Base-by-base conservation (phyloP, 2,888 invertebrate species). In the Tinea semifulvella region DNA sequence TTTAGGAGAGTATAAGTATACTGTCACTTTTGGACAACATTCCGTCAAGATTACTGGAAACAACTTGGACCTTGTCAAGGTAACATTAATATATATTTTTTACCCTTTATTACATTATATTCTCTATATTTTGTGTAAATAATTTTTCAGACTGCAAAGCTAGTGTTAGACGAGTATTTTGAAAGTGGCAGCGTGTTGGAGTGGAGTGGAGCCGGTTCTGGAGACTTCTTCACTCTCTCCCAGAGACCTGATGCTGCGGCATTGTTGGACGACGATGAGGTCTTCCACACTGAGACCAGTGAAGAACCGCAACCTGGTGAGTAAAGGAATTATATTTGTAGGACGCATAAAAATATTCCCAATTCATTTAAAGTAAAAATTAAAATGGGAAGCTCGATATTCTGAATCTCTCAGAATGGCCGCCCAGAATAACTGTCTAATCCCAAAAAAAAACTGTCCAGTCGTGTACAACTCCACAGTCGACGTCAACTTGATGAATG, bases 161-260 rank as follows among this genome's bases (percentile, higher is more conserved):
- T 94, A 58, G 90, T 94, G 53, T 77, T 95, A 58, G 94, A 94
- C 65, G 93, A 94, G 71, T 92, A 92, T 71, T 94, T 94, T 61
- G 80, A 80, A 64, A 77, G 77, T 59, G 75, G 75, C 50, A 69
- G 71, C 57, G 79, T 69, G 43, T 65, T 70, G 61, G 83, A 76
- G 63, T 75, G 75, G 49, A 61, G 77, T 61, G 77, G 75, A 56
- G 72, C 71, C 47, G 81, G 81, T 43, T 77, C 79, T 47, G 81
- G 81, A 48, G 81, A 82, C 65, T 81, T 82, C 70, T 82, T 81
- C 68, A 80, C 80, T 55, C 63, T 80, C 61, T 79, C 77, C 59
- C 77, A 77, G 68, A 74, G 79, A 19, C 79, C 79, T 48, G 77
- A 72, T 57, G 79, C 80, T 53, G 79, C 79, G 52, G 63, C 77